These are phyloP conservation scores for Cantharis rufa DNA, from an alignment of 2,888 invertebrate species.

Conservation along the genomic window DNA sequence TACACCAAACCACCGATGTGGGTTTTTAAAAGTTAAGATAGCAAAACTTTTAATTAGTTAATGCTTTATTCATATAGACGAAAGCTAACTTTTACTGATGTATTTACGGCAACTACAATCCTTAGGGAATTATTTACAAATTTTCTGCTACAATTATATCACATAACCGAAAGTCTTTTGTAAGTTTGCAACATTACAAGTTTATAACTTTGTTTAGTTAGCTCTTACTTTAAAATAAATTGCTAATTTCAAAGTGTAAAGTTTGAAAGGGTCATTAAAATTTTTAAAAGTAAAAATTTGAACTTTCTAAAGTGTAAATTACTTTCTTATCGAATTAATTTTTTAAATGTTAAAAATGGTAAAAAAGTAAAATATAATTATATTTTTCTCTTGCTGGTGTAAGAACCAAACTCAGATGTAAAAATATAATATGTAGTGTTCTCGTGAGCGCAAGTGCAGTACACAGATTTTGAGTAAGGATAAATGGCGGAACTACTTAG, in stretches of 20 bases:
- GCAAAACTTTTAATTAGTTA: neutral
- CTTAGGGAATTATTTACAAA: neutral
- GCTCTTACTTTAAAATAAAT: neutral
- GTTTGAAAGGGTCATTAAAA: neutral
- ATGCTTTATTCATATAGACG: neutral
- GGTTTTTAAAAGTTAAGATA: neutral
- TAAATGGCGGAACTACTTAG: too few relatives aligned
- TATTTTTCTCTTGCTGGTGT: neutral
- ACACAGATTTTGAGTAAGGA: too few relatives aligned
- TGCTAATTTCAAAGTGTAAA: neutral
- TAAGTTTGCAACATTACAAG: neutral
- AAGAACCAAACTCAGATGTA: neutral
- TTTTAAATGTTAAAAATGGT: neutral
- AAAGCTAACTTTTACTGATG: neutral
- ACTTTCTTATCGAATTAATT: neutral
- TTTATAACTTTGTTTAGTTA: neutral
- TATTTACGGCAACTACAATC: neutral
- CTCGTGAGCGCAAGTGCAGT: too few relatives aligned
- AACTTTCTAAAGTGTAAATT: neutral
- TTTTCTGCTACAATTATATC: neutral
- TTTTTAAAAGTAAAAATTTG: neutral
- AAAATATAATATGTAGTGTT: too few relatives aligned
- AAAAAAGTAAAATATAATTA: neutral
- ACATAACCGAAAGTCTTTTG: neutral
- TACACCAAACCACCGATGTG: too few relatives aligned